Conservation (phyloP, 2,113 vertebrate species). For the Hypanus sabinus region DNA sequence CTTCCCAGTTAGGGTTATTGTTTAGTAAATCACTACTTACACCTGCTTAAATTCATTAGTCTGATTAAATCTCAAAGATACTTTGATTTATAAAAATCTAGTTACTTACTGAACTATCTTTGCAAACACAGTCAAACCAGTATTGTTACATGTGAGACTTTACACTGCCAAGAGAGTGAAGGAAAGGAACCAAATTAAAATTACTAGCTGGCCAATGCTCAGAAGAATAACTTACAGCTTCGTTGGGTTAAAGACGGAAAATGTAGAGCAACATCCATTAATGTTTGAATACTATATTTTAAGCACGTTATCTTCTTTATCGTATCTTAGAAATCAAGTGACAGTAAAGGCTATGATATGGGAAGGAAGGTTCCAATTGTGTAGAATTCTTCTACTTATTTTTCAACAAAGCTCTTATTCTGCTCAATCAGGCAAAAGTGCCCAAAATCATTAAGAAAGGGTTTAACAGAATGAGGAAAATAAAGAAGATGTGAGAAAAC, state of each 20-base stretch:
- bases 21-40: conserved; percentile 23
- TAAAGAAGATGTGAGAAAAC: background rate
- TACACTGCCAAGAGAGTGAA: conserved; percentile 52
- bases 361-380: background rate
- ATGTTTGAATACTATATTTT: background rate
- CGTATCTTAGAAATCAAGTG: background rate
- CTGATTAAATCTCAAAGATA: conserved; percentile 20
- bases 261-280: background rate
- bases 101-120: conserved; percentile 57
- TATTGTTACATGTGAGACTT: conserved; percentile 52
- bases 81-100: conserved; percentile 39
- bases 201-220: background rate
- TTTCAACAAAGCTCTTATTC: background rate
- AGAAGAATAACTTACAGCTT: background rate
- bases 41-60: conserved; percentile 22
- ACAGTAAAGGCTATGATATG: background rate
- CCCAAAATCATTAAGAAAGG: background rate
- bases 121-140: conserved; percentile 48
- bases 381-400: background rate
- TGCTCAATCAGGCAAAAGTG: background rate
- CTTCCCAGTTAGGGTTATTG: conserved; percentile 1
- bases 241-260: background rate
- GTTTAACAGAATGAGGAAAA: background rate
- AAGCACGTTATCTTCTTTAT: background rate
- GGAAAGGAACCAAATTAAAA: conserved; percentile 42